Evolutionary conservation across 2,113 vertebrate genomes (phyloP).

Genomic region (Gymnarchus niloticus): DNA sequence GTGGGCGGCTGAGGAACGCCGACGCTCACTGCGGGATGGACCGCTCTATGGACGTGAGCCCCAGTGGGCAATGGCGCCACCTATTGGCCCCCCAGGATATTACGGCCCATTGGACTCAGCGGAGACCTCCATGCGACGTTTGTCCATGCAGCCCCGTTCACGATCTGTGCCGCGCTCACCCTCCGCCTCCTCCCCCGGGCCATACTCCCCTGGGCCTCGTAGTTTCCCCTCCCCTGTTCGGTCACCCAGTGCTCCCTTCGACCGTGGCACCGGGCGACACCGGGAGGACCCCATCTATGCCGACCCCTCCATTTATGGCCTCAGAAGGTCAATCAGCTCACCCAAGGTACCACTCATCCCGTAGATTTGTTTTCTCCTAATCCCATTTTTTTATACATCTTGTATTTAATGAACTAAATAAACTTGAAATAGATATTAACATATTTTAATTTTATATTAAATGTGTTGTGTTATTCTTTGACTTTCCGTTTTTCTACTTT

Average conservation of each 20-base stretch:
- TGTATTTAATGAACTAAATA: background rate
- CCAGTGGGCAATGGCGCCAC: constrained; percentile 39
- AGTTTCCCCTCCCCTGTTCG: constrained; percentile 77
- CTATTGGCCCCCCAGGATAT: constrained; percentile 49
- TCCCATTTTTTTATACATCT: background rate
- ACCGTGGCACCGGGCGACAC: constrained; percentile 60
- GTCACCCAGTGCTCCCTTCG: constrained; percentile 76
- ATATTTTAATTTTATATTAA: background rate
- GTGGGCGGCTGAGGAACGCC: constrained; percentile 78
- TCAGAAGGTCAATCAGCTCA: constrained; percentile 84
- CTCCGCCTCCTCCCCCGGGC: constrained; percentile 70
- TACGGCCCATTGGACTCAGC: constrained; percentile 70
- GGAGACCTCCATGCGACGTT: constrained; percentile 68
- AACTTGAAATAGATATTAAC: background rate
- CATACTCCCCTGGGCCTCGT: constrained; percentile 64
- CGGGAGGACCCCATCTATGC: constrained; percentile 74
- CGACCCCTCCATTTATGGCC: constrained; percentile 70
- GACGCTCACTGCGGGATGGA: constrained; percentile 73
- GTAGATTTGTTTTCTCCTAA: background rate
- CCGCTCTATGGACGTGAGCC: constrained; percentile 57
- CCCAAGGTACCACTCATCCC: constrained; percentile 70
- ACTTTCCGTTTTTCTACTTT: background rate
- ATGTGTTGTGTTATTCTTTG: background rate
- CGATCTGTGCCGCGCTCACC: constrained; percentile 88
- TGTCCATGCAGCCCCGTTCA: constrained; percentile 87